Evolutionary conservation across 2,113 vertebrate species (phyloP).

Genomic region (Pavo muticus): DNA sequence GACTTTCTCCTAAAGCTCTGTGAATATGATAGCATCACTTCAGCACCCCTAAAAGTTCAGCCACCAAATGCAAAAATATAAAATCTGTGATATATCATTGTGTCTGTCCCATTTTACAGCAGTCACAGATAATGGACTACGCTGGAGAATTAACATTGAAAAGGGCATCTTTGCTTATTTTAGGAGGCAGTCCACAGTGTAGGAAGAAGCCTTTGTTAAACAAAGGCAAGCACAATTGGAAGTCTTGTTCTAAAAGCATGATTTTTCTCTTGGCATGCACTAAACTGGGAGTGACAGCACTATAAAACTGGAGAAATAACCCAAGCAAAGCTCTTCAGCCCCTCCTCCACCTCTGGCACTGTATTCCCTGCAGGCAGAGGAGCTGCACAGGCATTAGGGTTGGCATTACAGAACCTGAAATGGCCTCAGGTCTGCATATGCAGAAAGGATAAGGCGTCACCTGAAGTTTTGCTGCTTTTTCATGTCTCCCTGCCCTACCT

Average conservation of each 20-base stretch:
- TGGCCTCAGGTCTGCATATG: not conserved
- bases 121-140: not conserved
- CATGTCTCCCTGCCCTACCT: not conserved
- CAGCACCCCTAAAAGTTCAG: not conserved
- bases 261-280: not conserved
- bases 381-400: not conserved
- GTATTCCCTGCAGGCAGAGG: not conserved
- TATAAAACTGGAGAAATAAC: not conserved
- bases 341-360: not conserved
- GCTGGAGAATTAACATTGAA: not conserved
- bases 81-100: not conserved
- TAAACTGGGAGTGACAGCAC: not conserved
- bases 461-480: not conserved
- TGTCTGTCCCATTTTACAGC: not conserved
- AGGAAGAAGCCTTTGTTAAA: not conserved
- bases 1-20: not conserved
- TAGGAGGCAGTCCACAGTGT: not conserved
- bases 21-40: not conserved
- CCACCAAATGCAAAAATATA: not conserved
- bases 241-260: not conserved
- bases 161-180: not conserved
- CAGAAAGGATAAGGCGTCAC: not conserved
- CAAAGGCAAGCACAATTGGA: not conserved
- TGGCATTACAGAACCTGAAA: not conserved
- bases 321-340: not conserved